These are phyloP conservation scores for Colletes collaris DNA, from an alignment of 2,888 invertebrate genomes.

Conservation along the genomic window DNA sequence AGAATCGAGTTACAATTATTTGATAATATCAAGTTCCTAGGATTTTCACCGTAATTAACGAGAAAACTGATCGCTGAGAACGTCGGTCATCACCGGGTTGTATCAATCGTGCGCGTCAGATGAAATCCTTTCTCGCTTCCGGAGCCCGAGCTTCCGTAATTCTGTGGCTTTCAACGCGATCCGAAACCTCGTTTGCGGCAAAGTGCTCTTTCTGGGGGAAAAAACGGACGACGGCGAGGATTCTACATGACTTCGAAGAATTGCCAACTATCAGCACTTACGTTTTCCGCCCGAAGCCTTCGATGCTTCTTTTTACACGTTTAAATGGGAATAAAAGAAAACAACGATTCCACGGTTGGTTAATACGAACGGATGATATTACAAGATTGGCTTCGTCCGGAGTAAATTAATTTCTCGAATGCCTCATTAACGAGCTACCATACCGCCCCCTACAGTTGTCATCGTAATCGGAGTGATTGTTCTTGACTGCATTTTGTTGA, in stretches of 20 bases:
- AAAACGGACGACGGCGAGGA: slow-evolving; percentile 22
- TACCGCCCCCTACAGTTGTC: no score
- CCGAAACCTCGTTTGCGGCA: not conserved
- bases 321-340: not conserved
- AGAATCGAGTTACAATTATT: not conserved
- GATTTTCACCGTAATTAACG: not conserved
- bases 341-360: not conserved
- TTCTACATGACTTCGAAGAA: slow-evolving; percentile 12
- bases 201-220: not conserved
- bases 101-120: not conserved
- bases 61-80: not conserved
- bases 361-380: no score
- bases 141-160: not conserved
- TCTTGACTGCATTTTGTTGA: no score
- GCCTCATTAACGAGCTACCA: no score
- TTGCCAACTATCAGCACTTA: not conserved
- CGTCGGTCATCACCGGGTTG: not conserved
- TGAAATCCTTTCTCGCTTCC: not conserved
- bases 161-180: not conserved
- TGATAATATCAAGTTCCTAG: not conserved
- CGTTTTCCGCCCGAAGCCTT: not conserved
- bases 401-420: no score
- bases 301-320: no score
- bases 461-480: no score
- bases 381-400: no score